These are phyloP conservation scores for Siniperca chuatsi DNA, from an alignment of 2,113 vertebrate species.

Conservation along the genomic window DNA sequence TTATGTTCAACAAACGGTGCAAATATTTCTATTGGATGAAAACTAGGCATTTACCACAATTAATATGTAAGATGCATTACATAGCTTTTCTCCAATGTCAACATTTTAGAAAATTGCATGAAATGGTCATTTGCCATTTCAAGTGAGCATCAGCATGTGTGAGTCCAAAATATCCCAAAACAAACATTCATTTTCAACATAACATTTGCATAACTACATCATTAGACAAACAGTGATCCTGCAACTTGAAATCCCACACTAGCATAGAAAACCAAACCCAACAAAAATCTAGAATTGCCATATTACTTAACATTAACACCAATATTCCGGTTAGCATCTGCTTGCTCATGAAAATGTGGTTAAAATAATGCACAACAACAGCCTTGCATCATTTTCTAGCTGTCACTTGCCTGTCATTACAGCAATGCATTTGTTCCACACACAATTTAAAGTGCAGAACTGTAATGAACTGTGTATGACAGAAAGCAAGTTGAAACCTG, in stretches of 20 bases:
- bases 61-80: not conserved
- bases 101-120: not conserved
- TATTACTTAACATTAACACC: not conserved
- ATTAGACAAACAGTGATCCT: not conserved
- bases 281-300: not conserved
- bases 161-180: slow-evolving; percentile 15
- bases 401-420: not conserved
- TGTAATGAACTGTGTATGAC: slow-evolving; percentile 2
- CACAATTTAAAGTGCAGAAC: slow-evolving; percentile 42
- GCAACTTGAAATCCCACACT: slow-evolving; percentile 4
- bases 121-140: slow-evolving; percentile 26
- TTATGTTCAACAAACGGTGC: not conserved
- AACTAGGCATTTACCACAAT: not conserved
- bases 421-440: not conserved
- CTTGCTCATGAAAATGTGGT: not conserved
- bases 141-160: not conserved
- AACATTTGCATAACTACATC: slow-evolving; percentile 12
- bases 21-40: not conserved
- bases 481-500: not conserved
- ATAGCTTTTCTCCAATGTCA: not conserved
- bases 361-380: slow-evolving; percentile 23
- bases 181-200: slow-evolving; percentile 13
- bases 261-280: slow-evolving; percentile 9
- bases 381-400: not conserved
- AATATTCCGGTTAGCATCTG: slow-evolving; percentile 18